Evolutionary conservation across 1,140 invertebrate species (phyloP).

Genomic region (Dendrolimus kikuchii): DNA sequence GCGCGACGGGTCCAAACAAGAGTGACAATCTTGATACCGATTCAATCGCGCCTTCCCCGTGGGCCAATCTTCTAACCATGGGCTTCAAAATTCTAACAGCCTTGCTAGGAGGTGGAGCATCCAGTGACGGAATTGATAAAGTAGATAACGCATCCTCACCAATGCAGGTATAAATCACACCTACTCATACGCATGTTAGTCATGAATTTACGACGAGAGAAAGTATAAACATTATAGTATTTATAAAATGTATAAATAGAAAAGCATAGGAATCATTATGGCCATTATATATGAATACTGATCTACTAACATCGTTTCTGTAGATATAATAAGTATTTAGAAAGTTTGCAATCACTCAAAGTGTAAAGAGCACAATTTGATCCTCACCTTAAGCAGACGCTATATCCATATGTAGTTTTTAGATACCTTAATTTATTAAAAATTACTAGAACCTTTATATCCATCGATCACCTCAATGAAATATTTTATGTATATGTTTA

Average conservation of each 20-base stretch:
- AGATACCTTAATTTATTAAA: slow-evolving; percentile 37
- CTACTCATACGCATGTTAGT: slow-evolving; percentile 10
- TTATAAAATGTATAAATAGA: slow-evolving; percentile 35
- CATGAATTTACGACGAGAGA: slow-evolving; percentile 17
- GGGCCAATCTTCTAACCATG: slow-evolving; percentile 87
- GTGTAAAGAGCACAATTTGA: slow-evolving; percentile 42
- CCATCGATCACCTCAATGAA: slow-evolving; percentile 40
- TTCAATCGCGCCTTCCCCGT: slow-evolving; percentile 80
- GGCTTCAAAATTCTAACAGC: slow-evolving; percentile 87
- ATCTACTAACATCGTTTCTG: slow-evolving; percentile 59
- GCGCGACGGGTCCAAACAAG: slow-evolving; percentile 81
- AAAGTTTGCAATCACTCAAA: slow-evolving; percentile 34
- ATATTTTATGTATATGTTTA: slow-evolving; percentile 1
- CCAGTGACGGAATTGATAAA: slow-evolving; percentile 88
- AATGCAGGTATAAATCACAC: slow-evolving; percentile 80
- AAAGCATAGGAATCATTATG: slow-evolving; percentile 15
- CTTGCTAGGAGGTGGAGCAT: slow-evolving; percentile 82
- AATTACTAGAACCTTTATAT: slow-evolving; percentile 43
- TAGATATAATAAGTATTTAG: slow-evolving; percentile 39
- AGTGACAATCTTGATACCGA: slow-evolving; percentile 83
- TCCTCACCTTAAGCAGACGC: slow-evolving; percentile 47
- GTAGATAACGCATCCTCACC: slow-evolving; percentile 87
- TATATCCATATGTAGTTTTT: slow-evolving; percentile 39
- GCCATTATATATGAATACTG: slow-evolving; percentile 41
- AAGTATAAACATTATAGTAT: slow-evolving; percentile 12